These are phyloP conservation scores for Sterna hirundo DNA, from an alignment of 2,113 vertebrate genomes.

Conservation along the genomic window DNA sequence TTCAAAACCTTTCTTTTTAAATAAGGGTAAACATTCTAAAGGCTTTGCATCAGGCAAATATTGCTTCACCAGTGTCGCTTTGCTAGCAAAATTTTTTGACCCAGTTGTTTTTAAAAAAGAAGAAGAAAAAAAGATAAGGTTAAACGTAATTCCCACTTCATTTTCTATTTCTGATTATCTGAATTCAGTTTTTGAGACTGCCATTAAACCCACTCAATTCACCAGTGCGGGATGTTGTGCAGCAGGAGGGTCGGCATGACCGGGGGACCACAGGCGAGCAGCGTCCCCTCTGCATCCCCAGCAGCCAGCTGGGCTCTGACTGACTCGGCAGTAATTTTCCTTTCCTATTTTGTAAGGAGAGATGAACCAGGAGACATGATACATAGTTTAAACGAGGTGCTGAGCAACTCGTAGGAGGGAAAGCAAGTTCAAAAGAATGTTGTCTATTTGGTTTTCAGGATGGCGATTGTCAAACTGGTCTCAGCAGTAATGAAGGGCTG, in stretches of 20 bases:
- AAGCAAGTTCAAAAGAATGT: background rate
- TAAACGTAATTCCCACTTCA: background rate
- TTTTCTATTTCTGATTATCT: background rate
- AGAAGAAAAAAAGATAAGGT: background rate
- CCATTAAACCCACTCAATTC: background rate
- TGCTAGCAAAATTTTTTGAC: accelerated
- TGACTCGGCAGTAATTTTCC: background rate
- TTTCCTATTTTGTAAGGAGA: background rate
- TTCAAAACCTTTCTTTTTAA: background rate
- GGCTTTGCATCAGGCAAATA: background rate
- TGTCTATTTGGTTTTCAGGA: background rate
- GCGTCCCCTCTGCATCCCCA: background rate
- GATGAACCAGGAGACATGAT: background rate
- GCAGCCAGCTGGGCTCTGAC: background rate
- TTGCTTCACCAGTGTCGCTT: background rate
- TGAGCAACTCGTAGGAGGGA: background rate
- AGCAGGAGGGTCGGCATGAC: background rate
- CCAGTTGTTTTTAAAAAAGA: accelerated
- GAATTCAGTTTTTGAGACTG: background rate
- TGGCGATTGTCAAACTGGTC: background rate
- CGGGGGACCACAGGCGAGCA: background rate
- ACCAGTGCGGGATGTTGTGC: background rate
- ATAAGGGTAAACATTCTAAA: background rate
- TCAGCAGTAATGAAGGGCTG: background rate
- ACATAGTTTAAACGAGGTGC: background rate